Evolutionary conservation across 2,797 vertebrate genomes (phyloP), one percentile per base, ranked within the genome.

Genomic region (Champsocephalus gunnari): DNA sequence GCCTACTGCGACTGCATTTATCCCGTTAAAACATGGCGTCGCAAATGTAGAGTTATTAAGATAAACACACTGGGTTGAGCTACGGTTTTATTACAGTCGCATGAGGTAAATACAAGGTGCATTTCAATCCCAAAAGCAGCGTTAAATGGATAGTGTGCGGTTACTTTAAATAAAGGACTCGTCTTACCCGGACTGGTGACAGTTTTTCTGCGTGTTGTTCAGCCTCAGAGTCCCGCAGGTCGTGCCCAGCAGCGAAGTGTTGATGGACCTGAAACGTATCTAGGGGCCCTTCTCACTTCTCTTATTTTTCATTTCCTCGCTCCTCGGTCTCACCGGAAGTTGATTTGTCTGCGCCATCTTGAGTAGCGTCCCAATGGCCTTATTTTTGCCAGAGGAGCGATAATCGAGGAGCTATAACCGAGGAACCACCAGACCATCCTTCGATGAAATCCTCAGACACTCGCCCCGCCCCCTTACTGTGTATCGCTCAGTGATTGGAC

Each of bases 171-270:
- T 5, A 47, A 16, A 44, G 24, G 4, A 41, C 2, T 0, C 5
- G 19, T 0, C 67, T 75, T 67, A 82, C 80, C 75, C 59, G 12
- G 1, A 8, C 9, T n/a, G 43, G 6, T 24, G 38, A 8, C 28
- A 43, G 19, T 17, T n/a, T 13, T n/a, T 2, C 8, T 1, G 2
- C 4, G 43, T 21, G 51, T 24, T 16, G 3, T 43, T 34, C 0
- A 3, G 10, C 16, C 4, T 60, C 34, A 12, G 19, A 5, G 49
- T 14, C 13, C 2, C 9, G 34, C 34, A 4, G 3, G 13, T 21
- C 9, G 16, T n/a, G 3, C 10, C 17, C 1, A 1, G 17, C 9
- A 1, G 14, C 1, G 0, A 4, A 3, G 2, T 0, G 11, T 12
- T 3, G 24, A 32, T 47, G 17, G 1, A 5, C 1, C 12, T 53